Evolutionary conservation across 2,113 vertebrate genomes (phyloP).

Genomic region (Candoia aspera): DNA sequence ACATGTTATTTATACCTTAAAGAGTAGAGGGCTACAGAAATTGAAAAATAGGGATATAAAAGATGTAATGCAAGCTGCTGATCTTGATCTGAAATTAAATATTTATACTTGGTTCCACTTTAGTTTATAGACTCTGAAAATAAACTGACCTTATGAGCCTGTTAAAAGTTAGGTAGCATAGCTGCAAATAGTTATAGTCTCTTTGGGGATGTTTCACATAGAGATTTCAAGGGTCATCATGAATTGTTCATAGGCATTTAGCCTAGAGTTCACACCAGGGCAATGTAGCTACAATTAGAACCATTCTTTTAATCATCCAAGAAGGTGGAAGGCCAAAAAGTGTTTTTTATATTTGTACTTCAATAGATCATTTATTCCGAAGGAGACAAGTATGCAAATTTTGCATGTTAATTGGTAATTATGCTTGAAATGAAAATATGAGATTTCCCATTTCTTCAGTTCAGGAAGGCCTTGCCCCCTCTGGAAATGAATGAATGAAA

Average conservation of each 20-base stretch:
- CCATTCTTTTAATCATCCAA: not conserved
- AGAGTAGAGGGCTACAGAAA: slow-evolving; percentile 38
- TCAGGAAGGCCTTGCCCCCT: no score
- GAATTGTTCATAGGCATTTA: not conserved
- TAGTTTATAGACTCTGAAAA: slow-evolving; percentile 15
- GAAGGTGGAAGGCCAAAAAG: not conserved
- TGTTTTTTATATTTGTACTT: not conserved
- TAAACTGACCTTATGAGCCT: slow-evolving; percentile 22
- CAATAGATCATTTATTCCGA: not conserved
- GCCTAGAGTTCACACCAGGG: not conserved
- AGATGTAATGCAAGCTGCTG: not conserved
- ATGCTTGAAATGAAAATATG: not conserved
- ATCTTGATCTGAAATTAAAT: slow-evolving; percentile 15
- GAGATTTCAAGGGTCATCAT: not conserved
- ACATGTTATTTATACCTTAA: slow-evolving; percentile 7
- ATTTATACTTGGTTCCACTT: slow-evolving; percentile 31
- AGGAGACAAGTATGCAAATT: not conserved
- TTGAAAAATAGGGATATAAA: slow-evolving; percentile 31
- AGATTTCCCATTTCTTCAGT: not conserved
- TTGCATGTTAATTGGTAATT: not conserved
- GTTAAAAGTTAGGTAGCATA: slow-evolving; percentile 8
- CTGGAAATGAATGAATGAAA: no score
- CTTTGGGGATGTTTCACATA: not conserved
- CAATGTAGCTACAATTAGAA: not conserved
- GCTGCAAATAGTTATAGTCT: not conserved